Conservation (phyloP, 2,888 invertebrate species). For the Stenotaenia linearis region DNA sequence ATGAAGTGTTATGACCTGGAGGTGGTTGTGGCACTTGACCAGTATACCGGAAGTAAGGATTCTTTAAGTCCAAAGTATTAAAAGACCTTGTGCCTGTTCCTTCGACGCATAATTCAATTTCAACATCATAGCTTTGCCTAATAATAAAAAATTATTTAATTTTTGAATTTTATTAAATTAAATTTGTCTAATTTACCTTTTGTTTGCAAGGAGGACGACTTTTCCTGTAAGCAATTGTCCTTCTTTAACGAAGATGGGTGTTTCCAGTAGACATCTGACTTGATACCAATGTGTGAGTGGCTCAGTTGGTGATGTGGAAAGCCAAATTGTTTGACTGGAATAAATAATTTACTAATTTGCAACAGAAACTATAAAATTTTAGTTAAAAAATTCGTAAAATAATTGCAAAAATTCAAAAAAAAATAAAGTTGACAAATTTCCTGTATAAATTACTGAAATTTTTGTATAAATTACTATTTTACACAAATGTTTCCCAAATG, state of each 20-base stretch:
- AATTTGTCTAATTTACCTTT: conserved; percentile 61
- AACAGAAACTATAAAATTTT: too few relatives aligned
- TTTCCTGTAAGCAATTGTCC: conserved; percentile 84
- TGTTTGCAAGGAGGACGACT: conserved; percentile 83
- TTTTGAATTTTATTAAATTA: neutral
- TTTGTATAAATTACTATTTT: neutral
- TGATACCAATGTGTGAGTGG: conserved; percentile 99
- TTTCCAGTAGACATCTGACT: conserved; percentile 87
- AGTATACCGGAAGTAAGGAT: conserved; percentile 95
- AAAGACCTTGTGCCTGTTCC: conserved; percentile 74
- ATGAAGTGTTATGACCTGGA: conserved; percentile 80
- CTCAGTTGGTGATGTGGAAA: conserved; percentile 96
- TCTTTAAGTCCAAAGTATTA: conserved; percentile 93
- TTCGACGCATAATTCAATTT: conserved; percentile 85
- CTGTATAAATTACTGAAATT: neutral
- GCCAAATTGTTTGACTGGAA: conserved; percentile 74
- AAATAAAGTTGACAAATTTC: too few relatives aligned
- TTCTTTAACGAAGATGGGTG: conserved; percentile 88
- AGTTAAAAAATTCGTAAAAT: too few relatives aligned
- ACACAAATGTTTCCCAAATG: neutral
- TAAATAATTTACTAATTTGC: too few relatives aligned
- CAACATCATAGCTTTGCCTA: conserved; percentile 96
- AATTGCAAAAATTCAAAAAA: too few relatives aligned
- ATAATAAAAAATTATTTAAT: neutral
- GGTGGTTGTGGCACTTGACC: conserved; percentile 88